A percentile compares a stretch with the other conserved stretches of the same genome.
Evolutionary conservation across 2,113 vertebrate species (phyloP).

Genomic region (Dasyprocta punctata): DNA sequence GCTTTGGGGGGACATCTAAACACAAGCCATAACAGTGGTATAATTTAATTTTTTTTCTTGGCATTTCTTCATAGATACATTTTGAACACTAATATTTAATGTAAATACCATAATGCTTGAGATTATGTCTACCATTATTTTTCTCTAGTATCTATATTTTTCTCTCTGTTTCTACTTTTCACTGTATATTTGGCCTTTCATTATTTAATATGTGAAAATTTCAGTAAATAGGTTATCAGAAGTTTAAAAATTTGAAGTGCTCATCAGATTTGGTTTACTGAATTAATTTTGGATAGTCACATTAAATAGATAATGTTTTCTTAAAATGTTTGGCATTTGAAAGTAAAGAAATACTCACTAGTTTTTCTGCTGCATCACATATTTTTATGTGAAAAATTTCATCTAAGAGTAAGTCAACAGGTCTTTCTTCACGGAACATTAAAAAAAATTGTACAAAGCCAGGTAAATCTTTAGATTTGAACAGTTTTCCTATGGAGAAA

Average conservation of each 20-base stretch:
- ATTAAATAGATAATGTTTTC: not conserved
- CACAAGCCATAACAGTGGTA: not conserved
- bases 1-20: no score
- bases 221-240: not conserved
- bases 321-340: constrained; percentile 31
- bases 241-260: not conserved
- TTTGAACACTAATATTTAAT: constrained; percentile 7
- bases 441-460: constrained; percentile 87
- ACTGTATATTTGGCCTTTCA: not conserved
- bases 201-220: not conserved
- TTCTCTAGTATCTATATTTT: not conserved
- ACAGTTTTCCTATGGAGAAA: constrained; percentile 86
- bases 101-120: not conserved
- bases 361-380: constrained; percentile 83
- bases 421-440: constrained; percentile 90
- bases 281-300: constrained; percentile 21
- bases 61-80: not conserved
- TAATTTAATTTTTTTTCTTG: not conserved
- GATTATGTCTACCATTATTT: not conserved
- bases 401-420: constrained; percentile 87
- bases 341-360: constrained; percentile 84
- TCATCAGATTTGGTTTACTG: not conserved
- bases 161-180: not conserved
- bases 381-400: constrained; percentile 87
- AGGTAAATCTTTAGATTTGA: constrained; percentile 86